phyloP scores from a whole-genome alignment of 2,113 vertebrate genomes.

The Calidris pygmaea region DNA sequence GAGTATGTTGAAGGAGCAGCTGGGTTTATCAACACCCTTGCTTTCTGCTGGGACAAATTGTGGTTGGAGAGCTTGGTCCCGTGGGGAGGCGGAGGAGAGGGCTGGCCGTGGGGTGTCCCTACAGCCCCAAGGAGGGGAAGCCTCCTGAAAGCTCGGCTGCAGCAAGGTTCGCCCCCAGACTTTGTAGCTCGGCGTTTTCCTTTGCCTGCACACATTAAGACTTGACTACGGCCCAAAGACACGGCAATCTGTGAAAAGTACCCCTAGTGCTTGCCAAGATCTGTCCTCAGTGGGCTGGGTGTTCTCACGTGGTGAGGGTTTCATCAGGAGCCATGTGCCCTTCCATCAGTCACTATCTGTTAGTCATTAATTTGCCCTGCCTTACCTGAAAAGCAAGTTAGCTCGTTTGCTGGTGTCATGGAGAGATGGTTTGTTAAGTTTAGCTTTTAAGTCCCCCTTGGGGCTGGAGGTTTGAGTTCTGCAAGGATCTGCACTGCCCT shows the following conservation, averaged over 20 bases:
- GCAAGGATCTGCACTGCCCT: not conserved
- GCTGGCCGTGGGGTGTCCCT: not conserved
- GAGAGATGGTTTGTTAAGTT: not conserved
- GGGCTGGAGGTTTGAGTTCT: not conserved
- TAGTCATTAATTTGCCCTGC: not conserved
- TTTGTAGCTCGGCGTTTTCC: fast-evolving
- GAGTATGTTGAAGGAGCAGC: not conserved
- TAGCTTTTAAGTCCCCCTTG: not conserved
- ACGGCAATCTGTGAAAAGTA: not conserved
- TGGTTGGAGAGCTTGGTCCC: not conserved
- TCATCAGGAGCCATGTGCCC: not conserved
- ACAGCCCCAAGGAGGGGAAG: not conserved
- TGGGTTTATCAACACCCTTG: fast-evolving
- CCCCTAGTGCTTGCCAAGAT: not conserved
- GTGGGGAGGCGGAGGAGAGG: fast-evolving
- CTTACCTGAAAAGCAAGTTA: constrained; percentile 29
- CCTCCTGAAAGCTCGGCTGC: not conserved
- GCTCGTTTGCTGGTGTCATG: not conserved
- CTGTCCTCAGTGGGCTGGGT: not conserved
- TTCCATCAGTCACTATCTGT: not conserved
- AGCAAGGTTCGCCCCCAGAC: not conserved
- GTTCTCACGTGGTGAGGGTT: not conserved
- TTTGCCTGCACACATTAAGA: not conserved
- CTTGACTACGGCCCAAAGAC: not conserved
- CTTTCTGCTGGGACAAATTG: not conserved